phyloP scores from a whole-genome alignment of 2,888 invertebrate species.

The Drosophila paramelanica region DNA sequence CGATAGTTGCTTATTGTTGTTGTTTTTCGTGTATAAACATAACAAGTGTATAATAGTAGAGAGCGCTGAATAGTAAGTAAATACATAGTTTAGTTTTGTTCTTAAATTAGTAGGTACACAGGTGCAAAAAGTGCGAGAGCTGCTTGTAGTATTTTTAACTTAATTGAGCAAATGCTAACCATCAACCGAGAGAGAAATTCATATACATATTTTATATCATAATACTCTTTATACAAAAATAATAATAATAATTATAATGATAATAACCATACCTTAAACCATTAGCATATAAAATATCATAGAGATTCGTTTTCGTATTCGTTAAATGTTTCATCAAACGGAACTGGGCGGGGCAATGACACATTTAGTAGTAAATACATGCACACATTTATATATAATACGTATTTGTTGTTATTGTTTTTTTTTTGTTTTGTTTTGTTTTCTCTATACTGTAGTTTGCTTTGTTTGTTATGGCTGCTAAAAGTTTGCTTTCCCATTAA shows the following conservation, averaged over 20 bases:
- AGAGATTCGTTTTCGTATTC: slow-evolving; percentile 49
- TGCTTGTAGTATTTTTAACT: slow-evolving; percentile 39
- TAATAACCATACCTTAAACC: slow-evolving; percentile 42
- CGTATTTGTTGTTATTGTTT: slow-evolving; percentile 44
- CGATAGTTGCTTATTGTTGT: slow-evolving; percentile 34
- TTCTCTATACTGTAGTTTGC: slow-evolving; percentile 36
- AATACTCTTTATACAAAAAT: slow-evolving; percentile 64
- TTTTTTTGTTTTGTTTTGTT: slow-evolving; percentile 5
- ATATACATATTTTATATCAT: slow-evolving; percentile 37
- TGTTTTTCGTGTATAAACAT: slow-evolving; percentile 59
- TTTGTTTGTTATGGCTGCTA: slow-evolving; percentile 57
- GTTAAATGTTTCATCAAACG: slow-evolving; percentile 27
- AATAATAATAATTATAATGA: slow-evolving; percentile 45
- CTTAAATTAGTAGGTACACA: slow-evolving; percentile 74
- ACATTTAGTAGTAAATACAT: slow-evolving; percentile 64
- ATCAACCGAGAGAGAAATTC: slow-evolving; percentile 41
- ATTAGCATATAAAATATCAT: slow-evolving; percentile 33
- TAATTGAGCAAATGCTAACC: slow-evolving; percentile 73
- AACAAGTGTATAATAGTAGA: slow-evolving; percentile 61
- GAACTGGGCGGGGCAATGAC: slow-evolving; percentile 61
- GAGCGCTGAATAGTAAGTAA: slow-evolving; percentile 41
- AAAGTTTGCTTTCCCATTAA: slow-evolving; percentile 48
- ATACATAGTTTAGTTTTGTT: slow-evolving; percentile 40
- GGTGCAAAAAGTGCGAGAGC: slow-evolving; percentile 64
- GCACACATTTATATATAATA: slow-evolving; percentile 59